These are phyloP conservation scores for Amphiprion clarkii DNA, from an alignment of 2,797 vertebrate genomes.

Conservation along the genomic window DNA sequence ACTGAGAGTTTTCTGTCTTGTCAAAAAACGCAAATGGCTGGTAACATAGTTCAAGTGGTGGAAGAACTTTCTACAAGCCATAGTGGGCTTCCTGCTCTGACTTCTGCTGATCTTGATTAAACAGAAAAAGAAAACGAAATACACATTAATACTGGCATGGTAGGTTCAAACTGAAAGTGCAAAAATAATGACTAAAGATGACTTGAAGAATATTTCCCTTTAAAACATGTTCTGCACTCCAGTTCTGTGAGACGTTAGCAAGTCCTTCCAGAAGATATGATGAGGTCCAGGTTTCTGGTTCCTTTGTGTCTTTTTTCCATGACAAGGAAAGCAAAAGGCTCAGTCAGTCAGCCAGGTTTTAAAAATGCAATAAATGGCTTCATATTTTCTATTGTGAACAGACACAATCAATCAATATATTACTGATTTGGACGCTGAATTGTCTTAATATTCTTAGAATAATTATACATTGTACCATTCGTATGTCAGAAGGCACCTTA, in stretches of 20 bases:
- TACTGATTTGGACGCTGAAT: slow-evolving; percentile 34
- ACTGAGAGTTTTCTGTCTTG: slow-evolving; percentile 29
- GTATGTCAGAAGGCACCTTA: slow-evolving; percentile 64
- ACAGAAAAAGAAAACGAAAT: slow-evolving; percentile 18
- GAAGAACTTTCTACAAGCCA: slow-evolving; percentile 44
- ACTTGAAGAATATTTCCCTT: slow-evolving; percentile 40
- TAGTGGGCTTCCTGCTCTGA: slow-evolving; percentile 32
- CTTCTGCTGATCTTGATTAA: slow-evolving; percentile 23
- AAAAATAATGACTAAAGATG: slow-evolving; percentile 52
- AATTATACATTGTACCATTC: slow-evolving; percentile 25
- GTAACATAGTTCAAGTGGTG: slow-evolving; percentile 36
- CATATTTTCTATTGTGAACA: slow-evolving; percentile 19
- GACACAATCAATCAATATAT: slow-evolving; percentile 35
- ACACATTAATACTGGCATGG: slow-evolving; percentile 5
- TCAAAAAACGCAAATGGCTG: slow-evolving; percentile 47
- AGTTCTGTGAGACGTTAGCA: slow-evolving; percentile 20
- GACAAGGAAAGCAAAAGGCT: slow-evolving; percentile 19
- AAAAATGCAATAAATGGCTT: slow-evolving; percentile 41
- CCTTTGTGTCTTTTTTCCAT: slow-evolving; percentile 29
- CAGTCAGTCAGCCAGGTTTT: slow-evolving; percentile 30
- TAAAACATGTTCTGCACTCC: slow-evolving; percentile 21
- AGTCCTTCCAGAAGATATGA: slow-evolving; percentile 39
- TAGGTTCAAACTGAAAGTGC: slow-evolving; percentile 42
- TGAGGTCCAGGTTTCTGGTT: slow-evolving; percentile 50
- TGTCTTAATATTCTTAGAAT: slow-evolving; percentile 24